Evolutionary conservation across 1,140 invertebrate species (phyloP).

Genomic region (Bombyx mori): ASM3026992v2 NC_085117.1:8168501-8169000

Average conservation of each 20-base stretch:
- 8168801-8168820: constrained; percentile 20
- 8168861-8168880: too few species aligned
- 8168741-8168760: constrained; percentile 5
- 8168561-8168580: constrained; percentile 15
- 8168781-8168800: constrained; percentile 24
- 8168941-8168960: too few species aligned
- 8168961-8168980: too few species aligned
- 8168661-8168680: constrained; percentile 21
- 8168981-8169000: too few species aligned
- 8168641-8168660: constrained; percentile 10
- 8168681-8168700: constrained; percentile 24
- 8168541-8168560: too few species aligned
- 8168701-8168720: constrained; percentile 27
- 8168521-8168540: too few species aligned
- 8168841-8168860: constrained; percentile 28
- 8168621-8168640: constrained; percentile 20
- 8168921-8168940: too few species aligned
- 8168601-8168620: constrained; percentile 21
- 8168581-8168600: constrained; percentile 13
- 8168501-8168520: too few species aligned
- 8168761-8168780: constrained; percentile 5
- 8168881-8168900: too few species aligned
- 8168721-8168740: neutral
- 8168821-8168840: constrained; percentile 28
- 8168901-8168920: too few species aligned